phyloP scores from a whole-genome alignment of 2,797 vertebrate genomes.

The Galaxias olidus region DNA sequence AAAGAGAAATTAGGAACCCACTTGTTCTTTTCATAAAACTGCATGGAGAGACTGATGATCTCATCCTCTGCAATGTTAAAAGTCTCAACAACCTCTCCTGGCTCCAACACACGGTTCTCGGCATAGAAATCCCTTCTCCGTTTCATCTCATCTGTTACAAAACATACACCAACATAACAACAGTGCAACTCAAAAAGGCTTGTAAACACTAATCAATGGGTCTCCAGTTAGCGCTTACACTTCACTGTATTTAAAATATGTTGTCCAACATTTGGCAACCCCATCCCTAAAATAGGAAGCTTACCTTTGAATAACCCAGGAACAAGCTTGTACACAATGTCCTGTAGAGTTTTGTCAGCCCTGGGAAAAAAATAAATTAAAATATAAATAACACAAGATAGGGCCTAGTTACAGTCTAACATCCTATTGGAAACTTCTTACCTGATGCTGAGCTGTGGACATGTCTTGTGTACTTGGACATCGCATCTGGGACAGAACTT shows the following conservation, averaged over 20 bases:
- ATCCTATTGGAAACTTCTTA: conserved; percentile 29
- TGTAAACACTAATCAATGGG: no score
- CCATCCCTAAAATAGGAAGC: conserved; percentile 22
- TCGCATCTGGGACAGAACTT: conserved; percentile 95
- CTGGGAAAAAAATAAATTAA: conserved; percentile 72
- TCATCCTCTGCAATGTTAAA: conserved; percentile 98
- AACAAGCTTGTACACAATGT: conserved; percentile 98
- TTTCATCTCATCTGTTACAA: conserved; percentile 94
- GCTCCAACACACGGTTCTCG: conserved; percentile 86
- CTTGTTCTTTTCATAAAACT: conserved; percentile 98
- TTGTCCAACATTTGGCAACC: not conserved
- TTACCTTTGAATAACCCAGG: conserved; percentile 99
- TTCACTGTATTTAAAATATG: no score
- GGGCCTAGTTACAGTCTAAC: not conserved
- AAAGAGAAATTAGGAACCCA: conserved; percentile 57
- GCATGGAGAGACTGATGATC: conserved; percentile 99
- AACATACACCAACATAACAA: conserved; percentile 19
- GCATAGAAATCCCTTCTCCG: conserved; percentile 98
- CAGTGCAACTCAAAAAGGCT: not conserved
- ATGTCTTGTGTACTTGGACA: conserved; percentile 90
- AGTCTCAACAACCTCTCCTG: conserved; percentile 98
- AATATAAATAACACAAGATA: not conserved
- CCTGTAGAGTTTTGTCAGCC: conserved; percentile 99
- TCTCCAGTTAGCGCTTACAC: no score
- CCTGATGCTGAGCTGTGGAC: conserved; percentile 93